These are phyloP conservation scores for Malurus splendens DNA, from an alignment of 2,797 vertebrate species.

Conservation along the genomic window DNA sequence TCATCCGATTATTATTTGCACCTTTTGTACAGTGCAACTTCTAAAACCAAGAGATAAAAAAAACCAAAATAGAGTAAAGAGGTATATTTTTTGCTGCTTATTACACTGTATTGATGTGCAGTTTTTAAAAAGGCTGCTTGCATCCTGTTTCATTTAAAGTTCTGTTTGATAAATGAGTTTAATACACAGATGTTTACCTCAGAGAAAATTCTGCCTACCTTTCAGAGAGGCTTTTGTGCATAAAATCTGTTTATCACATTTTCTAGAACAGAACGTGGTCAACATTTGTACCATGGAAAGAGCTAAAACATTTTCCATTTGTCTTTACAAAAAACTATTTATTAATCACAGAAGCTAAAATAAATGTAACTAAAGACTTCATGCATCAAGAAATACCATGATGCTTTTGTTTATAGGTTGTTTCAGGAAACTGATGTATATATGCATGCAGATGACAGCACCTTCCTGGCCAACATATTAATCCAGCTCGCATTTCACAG, in stretches of 20 bases:
- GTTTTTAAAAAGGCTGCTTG: not conserved
- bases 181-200: not conserved
- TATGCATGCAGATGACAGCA: not conserved
- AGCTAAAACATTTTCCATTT: not conserved
- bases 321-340: not conserved
- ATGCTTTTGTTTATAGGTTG: not conserved
- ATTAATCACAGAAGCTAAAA: not conserved
- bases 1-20: not conserved
- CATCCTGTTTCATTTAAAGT: not conserved
- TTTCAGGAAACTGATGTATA: not conserved
- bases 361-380: not conserved
- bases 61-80: not conserved
- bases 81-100: not conserved
- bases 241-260: not conserved
- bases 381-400: not conserved
- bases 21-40: not conserved
- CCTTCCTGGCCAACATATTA: not conserved
- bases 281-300: not conserved
- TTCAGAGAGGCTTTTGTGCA: not conserved
- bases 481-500: not conserved
- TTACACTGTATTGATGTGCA: not conserved
- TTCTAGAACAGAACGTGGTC: not conserved
- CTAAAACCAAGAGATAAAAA: not conserved
- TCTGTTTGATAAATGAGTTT: conserved; percentile 12
- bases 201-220: not conserved